Conservation (phyloP, 1,140 invertebrate species). For the Procambarus virginalis region DNA sequence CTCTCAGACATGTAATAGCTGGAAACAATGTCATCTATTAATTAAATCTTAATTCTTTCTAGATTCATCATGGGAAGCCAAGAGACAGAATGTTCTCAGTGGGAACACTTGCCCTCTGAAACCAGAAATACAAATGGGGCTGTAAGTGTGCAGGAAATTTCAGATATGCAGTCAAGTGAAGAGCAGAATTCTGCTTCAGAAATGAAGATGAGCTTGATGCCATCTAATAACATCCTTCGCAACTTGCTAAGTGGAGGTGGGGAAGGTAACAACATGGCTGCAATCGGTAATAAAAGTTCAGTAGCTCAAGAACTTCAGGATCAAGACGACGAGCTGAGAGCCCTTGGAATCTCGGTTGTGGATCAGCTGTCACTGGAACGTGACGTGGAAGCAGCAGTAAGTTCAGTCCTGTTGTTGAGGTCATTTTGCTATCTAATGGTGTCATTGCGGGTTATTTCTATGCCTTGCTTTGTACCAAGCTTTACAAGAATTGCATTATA, state of each 20-base stretch:
- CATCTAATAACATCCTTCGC: neutral
- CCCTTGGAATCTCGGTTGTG: slow-evolving; percentile 57
- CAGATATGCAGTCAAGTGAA: neutral
- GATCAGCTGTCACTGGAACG: slow-evolving; percentile 59
- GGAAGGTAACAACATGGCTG: neutral
- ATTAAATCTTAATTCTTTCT: neutral
- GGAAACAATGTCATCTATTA: too few species aligned
- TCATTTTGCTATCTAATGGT: neutral
- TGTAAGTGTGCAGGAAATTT: neutral
- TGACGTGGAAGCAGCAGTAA: slow-evolving; percentile 61
- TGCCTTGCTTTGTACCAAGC: too few species aligned
- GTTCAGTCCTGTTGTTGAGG: neutral
- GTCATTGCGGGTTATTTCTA: too few species aligned
- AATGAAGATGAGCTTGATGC: neutral
- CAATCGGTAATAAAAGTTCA: neutral
- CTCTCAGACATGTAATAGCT: too few species aligned
- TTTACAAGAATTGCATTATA: too few species aligned
- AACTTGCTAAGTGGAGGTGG: neutral
- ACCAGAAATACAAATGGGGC: neutral
- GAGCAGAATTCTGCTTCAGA: neutral
- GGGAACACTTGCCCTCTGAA: neutral
- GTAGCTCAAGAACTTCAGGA: slow-evolving; percentile 34
- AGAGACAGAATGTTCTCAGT: neutral
- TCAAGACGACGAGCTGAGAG: slow-evolving; percentile 55
- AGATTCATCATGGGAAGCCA: neutral